phyloP scores from a whole-genome alignment of 2,888 invertebrate genomes.

The Cataglyphis livida region DNA sequence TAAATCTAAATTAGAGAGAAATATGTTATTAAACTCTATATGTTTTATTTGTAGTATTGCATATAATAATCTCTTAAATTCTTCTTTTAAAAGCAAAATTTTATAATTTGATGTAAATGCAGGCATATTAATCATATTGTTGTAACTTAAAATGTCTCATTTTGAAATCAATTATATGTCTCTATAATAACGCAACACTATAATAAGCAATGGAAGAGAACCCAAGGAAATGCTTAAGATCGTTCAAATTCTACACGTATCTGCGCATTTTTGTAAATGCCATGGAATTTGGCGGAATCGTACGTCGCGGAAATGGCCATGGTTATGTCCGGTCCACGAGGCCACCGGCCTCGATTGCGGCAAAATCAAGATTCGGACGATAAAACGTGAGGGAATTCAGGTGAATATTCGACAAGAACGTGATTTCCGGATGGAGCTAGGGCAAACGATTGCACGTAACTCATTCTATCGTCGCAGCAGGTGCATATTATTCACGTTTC shows the following conservation, averaged over 20 bases:
- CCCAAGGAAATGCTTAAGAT: background rate
- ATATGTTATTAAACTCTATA: background rate
- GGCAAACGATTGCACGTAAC: constrained; percentile 69
- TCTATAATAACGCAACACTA: background rate
- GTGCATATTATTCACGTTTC: constrained; percentile 84
- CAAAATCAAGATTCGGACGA: constrained; percentile 71
- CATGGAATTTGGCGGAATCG: constrained; percentile 49
- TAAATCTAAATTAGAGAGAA: background rate
- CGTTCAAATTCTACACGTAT: constrained; percentile 14
- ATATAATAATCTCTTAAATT: background rate
- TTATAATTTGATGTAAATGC: background rate
- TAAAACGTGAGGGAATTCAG: constrained; percentile 76
- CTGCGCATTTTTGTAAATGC: constrained; percentile 34
- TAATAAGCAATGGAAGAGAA: background rate
- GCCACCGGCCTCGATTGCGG: constrained; percentile 58
- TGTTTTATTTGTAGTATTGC: background rate
- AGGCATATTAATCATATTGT: background rate
- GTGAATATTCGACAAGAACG: constrained; percentile 72
- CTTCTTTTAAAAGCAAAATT: background rate
- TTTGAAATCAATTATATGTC: background rate
- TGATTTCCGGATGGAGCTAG: constrained; percentile 65
- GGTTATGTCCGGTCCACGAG: constrained; percentile 62
- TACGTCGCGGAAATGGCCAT: constrained; percentile 36
- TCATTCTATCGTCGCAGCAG: constrained; percentile 78
- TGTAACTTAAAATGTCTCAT: background rate